Percentiles rank a stretch among this genome's conserved stretches.
phyloP scores from a whole-genome alignment of 2,888 invertebrate species.

The Chrysolina oricalcia region DNA sequence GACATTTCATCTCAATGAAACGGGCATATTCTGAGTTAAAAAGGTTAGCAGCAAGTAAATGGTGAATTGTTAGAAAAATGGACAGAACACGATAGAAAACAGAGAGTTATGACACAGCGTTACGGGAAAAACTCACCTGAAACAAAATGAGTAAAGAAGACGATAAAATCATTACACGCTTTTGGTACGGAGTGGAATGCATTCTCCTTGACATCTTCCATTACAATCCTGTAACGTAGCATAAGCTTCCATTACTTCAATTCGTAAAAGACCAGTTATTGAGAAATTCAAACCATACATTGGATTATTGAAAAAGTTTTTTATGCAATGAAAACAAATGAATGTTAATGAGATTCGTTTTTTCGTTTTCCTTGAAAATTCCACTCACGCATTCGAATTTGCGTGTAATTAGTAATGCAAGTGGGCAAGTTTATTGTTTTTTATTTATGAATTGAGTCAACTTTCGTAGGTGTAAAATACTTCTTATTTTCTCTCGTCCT shows the following conservation, averaged over 20 bases:
- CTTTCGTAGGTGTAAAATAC: too few relatives aligned
- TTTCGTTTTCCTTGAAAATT: too few relatives aligned
- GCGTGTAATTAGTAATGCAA: too few relatives aligned
- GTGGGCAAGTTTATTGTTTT: too few relatives aligned
- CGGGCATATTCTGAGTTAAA: not conserved
- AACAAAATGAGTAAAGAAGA: constrained; percentile 56
- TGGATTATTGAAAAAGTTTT: not conserved
- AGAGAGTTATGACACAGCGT: constrained; percentile 27
- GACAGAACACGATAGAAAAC: constrained; percentile 28
- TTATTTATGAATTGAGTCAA: too few relatives aligned
- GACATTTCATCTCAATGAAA: not conserved
- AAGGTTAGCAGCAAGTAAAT: constrained; percentile 5
- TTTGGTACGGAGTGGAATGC: constrained; percentile 77
- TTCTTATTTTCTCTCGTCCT: too few relatives aligned
- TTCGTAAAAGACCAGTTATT: not conserved
- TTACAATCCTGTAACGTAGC: constrained; percentile 68
- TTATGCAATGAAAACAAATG: too few relatives aligned
- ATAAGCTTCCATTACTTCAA: constrained; percentile 37
- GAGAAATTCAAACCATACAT: not conserved
- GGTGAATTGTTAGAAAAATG: constrained; percentile 1
- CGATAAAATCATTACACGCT: constrained; percentile 72
- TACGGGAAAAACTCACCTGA: constrained; percentile 60
- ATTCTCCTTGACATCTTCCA: constrained; percentile 75
- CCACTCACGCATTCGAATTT: too few relatives aligned
- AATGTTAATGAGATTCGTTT: too few relatives aligned